Conservation (phyloP, 1,140 invertebrate genomes). For the Leptonema lineaticorne region DNA sequence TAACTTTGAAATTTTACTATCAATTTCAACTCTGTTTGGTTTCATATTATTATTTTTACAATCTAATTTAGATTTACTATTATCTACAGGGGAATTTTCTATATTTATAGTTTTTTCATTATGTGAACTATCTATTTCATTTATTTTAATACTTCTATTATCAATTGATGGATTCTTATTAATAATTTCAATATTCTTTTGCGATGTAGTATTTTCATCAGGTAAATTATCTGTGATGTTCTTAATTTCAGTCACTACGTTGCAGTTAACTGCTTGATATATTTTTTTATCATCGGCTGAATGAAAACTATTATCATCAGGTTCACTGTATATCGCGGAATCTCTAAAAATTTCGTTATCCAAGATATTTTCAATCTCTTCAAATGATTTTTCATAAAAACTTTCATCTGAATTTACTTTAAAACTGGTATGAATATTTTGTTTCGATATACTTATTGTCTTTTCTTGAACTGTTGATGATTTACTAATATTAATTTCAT, state of each 20-base stretch:
- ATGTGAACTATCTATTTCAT: not conserved
- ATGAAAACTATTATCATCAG: constrained; percentile 46
- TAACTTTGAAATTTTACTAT: constrained; percentile 45
- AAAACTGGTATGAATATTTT: not conserved
- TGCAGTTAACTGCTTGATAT: no score
- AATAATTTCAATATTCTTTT: no score
- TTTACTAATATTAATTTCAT: not conserved
- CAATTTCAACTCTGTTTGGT: constrained; percentile 37
- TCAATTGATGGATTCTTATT: not conserved
- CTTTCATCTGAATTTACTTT: constrained; percentile 58
- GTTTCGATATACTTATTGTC: not conserved
- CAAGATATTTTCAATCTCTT: constrained; percentile 65
- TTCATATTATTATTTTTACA: not conserved
- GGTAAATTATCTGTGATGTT: no score
- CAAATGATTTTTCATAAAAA: constrained; percentile 75
- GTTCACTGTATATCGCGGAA: constrained; percentile 81
- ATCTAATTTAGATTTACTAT: not conserved
- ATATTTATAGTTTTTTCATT: not conserved
- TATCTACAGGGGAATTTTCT: not conserved
- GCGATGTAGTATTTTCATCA: no score
- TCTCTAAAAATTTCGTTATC: constrained; percentile 74
- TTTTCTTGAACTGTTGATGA: no score
- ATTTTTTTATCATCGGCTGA: not conserved
- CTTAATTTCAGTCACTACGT: no score
- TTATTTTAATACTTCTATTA: not conserved